Evolutionary conservation across 2,113 vertebrate species (phyloP).

Genomic region (Romanogobio albipinnatus): DNA sequence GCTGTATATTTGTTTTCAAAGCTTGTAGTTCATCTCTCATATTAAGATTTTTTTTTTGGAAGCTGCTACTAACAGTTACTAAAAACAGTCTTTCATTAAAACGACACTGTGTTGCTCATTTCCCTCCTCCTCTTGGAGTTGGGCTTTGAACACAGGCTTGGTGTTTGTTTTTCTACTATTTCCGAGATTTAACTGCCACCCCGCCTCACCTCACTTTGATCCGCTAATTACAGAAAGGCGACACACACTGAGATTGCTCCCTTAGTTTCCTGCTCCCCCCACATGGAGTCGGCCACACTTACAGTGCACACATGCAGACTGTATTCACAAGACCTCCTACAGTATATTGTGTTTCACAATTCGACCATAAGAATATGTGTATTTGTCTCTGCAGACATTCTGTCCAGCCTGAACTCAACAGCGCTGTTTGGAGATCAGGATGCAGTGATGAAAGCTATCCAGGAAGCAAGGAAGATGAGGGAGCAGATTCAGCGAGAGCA

Average conservation of each 20-base stretch:
- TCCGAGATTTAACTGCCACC: slow-evolving; percentile 61
- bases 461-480: slow-evolving; percentile 98
- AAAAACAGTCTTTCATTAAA: slow-evolving; percentile 64
- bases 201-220: slow-evolving; percentile 63
- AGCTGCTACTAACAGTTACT: slow-evolving; percentile 55
- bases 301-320: slow-evolving; percentile 42
- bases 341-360: slow-evolving; percentile 31
- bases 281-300: slow-evolving; percentile 37
- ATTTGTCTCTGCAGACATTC: slow-evolving; percentile 83
- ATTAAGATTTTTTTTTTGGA: slow-evolving; percentile 46
- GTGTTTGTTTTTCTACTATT: slow-evolving; percentile 60
- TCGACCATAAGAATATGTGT: neutral
- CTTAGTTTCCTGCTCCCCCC: slow-evolving; percentile 47
- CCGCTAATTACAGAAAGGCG: slow-evolving; percentile 62
- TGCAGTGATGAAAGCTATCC: slow-evolving; percentile 99
- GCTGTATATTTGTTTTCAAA: slow-evolving; percentile 60
- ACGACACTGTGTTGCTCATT: slow-evolving; percentile 48
- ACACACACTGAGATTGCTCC: slow-evolving; percentile 54
- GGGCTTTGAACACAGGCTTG: slow-evolving; percentile 58
- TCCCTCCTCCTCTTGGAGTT: slow-evolving; percentile 48
- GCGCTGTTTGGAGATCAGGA: slow-evolving; percentile 98
- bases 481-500: slow-evolving; percentile 96
- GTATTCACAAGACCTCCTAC: slow-evolving; percentile 47
- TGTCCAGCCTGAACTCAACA: slow-evolving; percentile 98
- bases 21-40: slow-evolving; percentile 52